Base-by-base conservation (phyloP, 2,797 vertebrate genomes). In the Leptodactylus fallax region DNA sequence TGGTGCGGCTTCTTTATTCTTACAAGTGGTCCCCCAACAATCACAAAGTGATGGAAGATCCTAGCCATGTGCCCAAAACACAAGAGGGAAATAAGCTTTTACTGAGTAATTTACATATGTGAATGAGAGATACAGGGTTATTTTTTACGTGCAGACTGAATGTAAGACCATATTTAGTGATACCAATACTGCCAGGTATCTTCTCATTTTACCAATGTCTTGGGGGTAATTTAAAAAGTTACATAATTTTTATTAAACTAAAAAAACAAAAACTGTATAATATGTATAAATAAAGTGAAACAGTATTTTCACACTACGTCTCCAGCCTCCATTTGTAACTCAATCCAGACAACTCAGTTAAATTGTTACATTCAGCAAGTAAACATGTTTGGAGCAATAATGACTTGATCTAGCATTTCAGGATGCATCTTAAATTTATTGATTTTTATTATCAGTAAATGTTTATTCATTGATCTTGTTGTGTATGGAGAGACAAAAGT, bases 231-330 rank as follows among this genome's bases (percentile, higher is more conserved):
- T 12, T 6, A 69, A 27, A 27, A 69, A 69, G 4, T 2, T 36
- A 36, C 36, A 36, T 36, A 7, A 4, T 27, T 27, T 27, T 69
- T 27, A 69, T 71, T 16, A 36, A 7, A 8, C 10, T 17, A 36
- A 1, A 16, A 6, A 45, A 27, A 45, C 12, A 72, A 72, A 72
- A 72, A 45, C 69, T 47, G 36, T 72, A 49, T 11, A 74, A 21
- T 74, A 74, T 74, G 71, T 74, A 74, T 8, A 74, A 74, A 74
- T 49, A 74, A 74, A 74, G 36, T 27, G 65, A 67, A 67, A 27
- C 67, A 14, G 67, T 74, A 74, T 74, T 74, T 74, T 74, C 7
- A 49, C 36, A 74, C 45, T 45, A 23, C 56, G 8, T 4, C 3
- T 58, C 14, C 12, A 14, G 56, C 12, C 56, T 14, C 14, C 56